Conservation (phyloP, 2,888 invertebrate species). For the Erynnis tages region DNA sequence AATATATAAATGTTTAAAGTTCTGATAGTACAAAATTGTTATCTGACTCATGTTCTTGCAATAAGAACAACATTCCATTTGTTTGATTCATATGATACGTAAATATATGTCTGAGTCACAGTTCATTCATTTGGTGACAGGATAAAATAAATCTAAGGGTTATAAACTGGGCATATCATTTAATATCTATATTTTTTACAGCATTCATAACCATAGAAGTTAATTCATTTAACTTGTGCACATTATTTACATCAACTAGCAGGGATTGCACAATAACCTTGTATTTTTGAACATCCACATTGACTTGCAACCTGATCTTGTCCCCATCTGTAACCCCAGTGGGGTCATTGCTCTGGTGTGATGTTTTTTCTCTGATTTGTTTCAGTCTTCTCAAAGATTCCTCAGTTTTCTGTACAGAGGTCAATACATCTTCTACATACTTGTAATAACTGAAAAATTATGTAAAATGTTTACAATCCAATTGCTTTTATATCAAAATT, state of each 20-base stretch:
- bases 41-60: neutral
- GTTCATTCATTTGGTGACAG: neutral
- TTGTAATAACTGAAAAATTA: slow-evolving; percentile 81
- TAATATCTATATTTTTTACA: slow-evolving; percentile 79
- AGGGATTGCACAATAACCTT: slow-evolving; percentile 82
- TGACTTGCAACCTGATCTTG: slow-evolving; percentile 95
- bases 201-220: slow-evolving; percentile 84
- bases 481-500: too few relatives aligned
- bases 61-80: neutral
- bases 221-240: slow-evolving; percentile 83
- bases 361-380: slow-evolving; percentile 85
- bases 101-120: slow-evolving; percentile 36
- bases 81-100: slow-evolving; percentile 14
- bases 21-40: neutral
- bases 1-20: neutral
- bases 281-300: slow-evolving; percentile 91
- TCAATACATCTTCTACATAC: slow-evolving; percentile 92
- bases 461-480: too few relatives aligned
- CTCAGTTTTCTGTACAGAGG: slow-evolving; percentile 96
- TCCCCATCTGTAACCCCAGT: slow-evolving; percentile 92
- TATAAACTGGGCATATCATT: slow-evolving; percentile 72
- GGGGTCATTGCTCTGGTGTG: slow-evolving; percentile 69
- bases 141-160: slow-evolving; percentile 30
- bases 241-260: slow-evolving; percentile 75
- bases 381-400: slow-evolving; percentile 95